Conservation (phyloP, 1,140 invertebrate species). For the Hormaphis cornu region DNA sequence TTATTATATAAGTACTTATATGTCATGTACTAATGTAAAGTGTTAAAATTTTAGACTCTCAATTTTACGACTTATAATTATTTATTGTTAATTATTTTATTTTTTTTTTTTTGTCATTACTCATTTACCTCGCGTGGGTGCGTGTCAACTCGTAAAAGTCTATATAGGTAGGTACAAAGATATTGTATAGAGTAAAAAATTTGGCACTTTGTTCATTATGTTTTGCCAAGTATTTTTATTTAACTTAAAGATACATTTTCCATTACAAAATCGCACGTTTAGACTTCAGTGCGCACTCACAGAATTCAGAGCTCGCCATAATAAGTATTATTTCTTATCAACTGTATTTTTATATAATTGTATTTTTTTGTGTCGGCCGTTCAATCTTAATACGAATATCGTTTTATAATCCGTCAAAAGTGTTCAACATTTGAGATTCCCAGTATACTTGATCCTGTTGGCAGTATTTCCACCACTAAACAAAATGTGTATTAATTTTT, state of each 20-base stretch:
- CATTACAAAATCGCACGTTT: neutral
- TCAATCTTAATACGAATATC: too few relatives aligned
- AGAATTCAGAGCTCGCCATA: neutral
- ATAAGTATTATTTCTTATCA: neutral
- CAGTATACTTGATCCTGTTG: too few relatives aligned
- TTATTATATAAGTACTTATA: too few relatives aligned
- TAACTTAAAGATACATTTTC: neutral
- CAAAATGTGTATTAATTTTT: neutral
- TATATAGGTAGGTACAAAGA: too few relatives aligned
- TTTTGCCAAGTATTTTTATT: conserved; percentile 15
- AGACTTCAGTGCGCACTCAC: too few relatives aligned
- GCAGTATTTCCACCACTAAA: too few relatives aligned
- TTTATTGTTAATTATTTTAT: too few relatives aligned
- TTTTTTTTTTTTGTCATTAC: too few relatives aligned
- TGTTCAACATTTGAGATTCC: too few relatives aligned
- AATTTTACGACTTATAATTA: neutral
- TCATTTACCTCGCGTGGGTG: neutral
- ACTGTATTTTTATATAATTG: too few relatives aligned
- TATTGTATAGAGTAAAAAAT: neutral
- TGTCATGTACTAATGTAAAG: neutral
- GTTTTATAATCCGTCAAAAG: too few relatives aligned
- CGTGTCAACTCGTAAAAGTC: neutral
- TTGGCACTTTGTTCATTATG: neutral
- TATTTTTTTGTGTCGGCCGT: too few relatives aligned
- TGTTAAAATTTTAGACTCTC: neutral